phyloP scores from a whole-genome alignment of 2,113 vertebrate species.

The Osmerus mordax region DNA sequence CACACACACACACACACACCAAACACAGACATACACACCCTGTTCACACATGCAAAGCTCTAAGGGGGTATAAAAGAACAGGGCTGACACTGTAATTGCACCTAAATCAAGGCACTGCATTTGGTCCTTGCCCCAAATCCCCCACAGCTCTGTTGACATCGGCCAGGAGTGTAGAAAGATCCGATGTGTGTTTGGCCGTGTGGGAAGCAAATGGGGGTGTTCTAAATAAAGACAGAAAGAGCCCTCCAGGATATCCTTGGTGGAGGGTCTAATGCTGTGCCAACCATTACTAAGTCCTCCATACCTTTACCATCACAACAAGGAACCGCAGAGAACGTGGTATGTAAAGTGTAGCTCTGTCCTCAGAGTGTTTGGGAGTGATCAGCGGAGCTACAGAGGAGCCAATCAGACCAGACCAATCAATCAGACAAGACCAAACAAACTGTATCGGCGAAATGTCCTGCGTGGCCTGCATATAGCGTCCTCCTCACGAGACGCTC shows the following conservation, averaged over 20 bases:
- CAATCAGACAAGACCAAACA: no score
- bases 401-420: no score
- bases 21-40: slow-evolving; percentile 1
- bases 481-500: no score
- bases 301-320: not conserved
- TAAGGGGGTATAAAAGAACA: slow-evolving; percentile 13
- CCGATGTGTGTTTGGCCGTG: not conserved
- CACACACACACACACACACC: slow-evolving; percentile 3
- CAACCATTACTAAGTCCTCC: no score
- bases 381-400: no score
- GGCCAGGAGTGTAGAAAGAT: not conserved
- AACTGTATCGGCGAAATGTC: no score
- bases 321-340: not conserved
- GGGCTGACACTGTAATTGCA: slow-evolving; percentile 25
- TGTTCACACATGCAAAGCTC: slow-evolving; percentile 14
- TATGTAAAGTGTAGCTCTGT: no score
- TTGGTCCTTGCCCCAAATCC: slow-evolving; percentile 25
- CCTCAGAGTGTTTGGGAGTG: no score
- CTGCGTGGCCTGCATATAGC: no score
- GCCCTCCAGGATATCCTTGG: no score
- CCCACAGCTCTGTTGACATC: slow-evolving; percentile 21
- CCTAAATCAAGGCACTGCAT: slow-evolving; percentile 15
- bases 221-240: not conserved
- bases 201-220: not conserved
- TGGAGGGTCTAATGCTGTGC: not conserved